Evolutionary conservation across 1,140 invertebrate genomes (phyloP), one percentile per base, ranked within the genome.

Genomic region (Drosophila persimilis): DNA sequence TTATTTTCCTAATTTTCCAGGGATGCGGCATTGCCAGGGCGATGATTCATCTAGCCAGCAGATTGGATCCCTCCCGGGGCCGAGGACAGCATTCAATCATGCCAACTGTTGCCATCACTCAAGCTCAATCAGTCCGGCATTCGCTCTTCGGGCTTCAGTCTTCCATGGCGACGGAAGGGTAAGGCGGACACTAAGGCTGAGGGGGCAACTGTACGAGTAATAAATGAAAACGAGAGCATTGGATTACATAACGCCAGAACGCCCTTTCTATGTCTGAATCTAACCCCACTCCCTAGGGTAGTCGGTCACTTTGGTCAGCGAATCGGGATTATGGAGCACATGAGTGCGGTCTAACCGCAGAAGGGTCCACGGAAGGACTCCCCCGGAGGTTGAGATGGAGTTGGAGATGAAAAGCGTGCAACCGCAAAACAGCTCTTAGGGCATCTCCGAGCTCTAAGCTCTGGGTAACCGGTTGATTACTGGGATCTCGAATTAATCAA

Each of bases 91-190:
- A 71, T 65, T 86, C 83, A 86, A 86, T 86, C 83, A 83, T 81
- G 83, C 78, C 83, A 88, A 88, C 83, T 88, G 83, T 88, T 88
- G 83, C 83, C 78, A 88, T 88, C 78, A 65, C 69, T 88, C 81
- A 76, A 53, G 56, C 59, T 81, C 83, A 71, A 78, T 81, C 62
- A 86, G 72, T 67, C 35, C 35, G 50, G 11, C 11, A 39, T 3
- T 39, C 29, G 29, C 7, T 8, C 7, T 31, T 8, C 11, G 35
- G 35, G 35, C 35, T 39, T 39, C 11, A 61, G 73, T 59, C 53
- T 62, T 62, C 61, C 57, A 62, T 47, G 48, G 57, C 48, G 54
- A 73, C 66, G 53, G 65, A 76, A 75, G 80, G 76, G 59, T 71
- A 72, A 63, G 31, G 26, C 11, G 20, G 8, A 47, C 45, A 29